Base-by-base conservation (phyloP, 64 coral and sea anemone genomes). In the Pachyseris speciosa region DNA sequence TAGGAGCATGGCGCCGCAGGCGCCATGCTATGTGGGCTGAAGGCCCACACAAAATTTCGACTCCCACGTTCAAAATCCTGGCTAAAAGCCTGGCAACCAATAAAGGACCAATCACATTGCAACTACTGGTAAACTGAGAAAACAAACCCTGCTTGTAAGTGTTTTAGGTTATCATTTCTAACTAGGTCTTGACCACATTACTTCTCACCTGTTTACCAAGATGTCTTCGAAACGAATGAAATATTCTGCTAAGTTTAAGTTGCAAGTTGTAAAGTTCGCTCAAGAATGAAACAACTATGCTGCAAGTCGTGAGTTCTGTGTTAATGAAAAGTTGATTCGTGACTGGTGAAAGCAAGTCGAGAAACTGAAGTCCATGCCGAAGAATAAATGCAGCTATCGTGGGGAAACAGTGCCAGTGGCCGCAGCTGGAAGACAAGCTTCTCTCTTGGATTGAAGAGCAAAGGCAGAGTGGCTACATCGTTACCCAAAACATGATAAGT, bases 1-100 rank as follows among this genome's bases (percentile, higher is more conserved):
- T 65, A 65, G 61, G 61, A 30, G 61, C n/a, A 69, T 69, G 31
- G 65, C 0, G 30, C 65, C 31, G 1, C 6, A 1, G 65, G 65
- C 65, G 0, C 65, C 31, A 38, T 69, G 15, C 15, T 72, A 72
- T 42, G 31, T 72, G 30, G 37, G 25, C 61, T 24, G 5, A 7
- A 0, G 9, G 61, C 61, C 61, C 61, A 65, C 61, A 65, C 27
- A 28, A 65, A 65, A 26, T 65, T 65, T 72, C 34, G 36, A 72
- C 37, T 34, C 68, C 68, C 68, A 72, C 68, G 5, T 72, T 22
- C 68, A 72, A 72, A 72, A 72, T 72, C 36, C 68, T 72, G 36
- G 68, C 68, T 72, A 40, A 72, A 72, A 72, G 68, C 36, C 37
- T 72, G 68, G n/a, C n/a, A n/a, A n/a, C n/a, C n/a, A n/a, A n/a